phyloP scores from a whole-genome alignment of 2,113 vertebrate species.

The Protobothrops mucrosquamatus region DNA sequence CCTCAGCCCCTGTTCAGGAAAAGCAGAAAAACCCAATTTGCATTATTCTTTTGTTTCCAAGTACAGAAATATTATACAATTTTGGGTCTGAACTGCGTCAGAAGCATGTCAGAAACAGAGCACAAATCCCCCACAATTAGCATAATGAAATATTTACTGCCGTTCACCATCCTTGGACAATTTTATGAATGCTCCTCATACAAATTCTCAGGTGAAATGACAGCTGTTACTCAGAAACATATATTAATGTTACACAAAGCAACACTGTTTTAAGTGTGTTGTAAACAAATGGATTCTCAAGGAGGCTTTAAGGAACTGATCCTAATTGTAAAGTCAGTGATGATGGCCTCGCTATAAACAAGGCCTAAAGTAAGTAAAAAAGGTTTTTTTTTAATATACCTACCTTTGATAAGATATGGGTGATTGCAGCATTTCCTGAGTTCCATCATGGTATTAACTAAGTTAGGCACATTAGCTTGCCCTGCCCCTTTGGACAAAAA shows the following conservation, averaged over 20 bases:
- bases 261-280: neutral
- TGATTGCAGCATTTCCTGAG: constrained; percentile 98
- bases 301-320: neutral
- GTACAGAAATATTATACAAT: neutral
- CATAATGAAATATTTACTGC: neutral
- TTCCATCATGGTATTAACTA: constrained; percentile 99
- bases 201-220: neutral
- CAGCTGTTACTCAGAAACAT: neutral
- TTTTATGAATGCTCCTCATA: neutral
- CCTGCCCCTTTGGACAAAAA: constrained; percentile 97
- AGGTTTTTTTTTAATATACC: neutral
- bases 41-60: neutral
- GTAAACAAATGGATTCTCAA: neutral
- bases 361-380: neutral
- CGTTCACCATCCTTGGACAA: neutral
- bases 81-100: neutral
- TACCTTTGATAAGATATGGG: constrained; percentile 99
- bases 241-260: neutral
- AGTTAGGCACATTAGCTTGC: constrained; percentile 93
- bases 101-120: neutral
- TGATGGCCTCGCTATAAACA: neutral
- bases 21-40: neutral
- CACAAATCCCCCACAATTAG: neutral
- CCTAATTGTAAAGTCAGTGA: neutral
- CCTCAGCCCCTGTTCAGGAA: constrained; percentile 85